Evolutionary conservation across 2,113 vertebrate genomes (phyloP), one percentile per base, ranked within the genome.

Genomic region (Lophochroa leadbeateri): DNA sequence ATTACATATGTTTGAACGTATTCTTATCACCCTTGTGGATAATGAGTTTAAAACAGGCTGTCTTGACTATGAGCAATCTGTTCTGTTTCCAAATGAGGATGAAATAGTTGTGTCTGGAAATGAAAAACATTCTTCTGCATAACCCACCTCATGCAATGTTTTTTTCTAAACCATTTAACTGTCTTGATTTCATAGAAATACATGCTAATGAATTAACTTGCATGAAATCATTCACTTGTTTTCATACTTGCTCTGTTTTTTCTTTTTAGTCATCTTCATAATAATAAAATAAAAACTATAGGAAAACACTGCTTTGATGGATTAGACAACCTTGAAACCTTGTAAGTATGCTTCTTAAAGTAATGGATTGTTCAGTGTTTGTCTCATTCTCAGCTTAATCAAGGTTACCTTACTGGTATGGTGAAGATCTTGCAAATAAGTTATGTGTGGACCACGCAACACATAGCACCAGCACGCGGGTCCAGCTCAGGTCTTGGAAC

Each of bases 271-370:
- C 99, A 99, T 97, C 99, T 99, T 94, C 99, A 99, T 97, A 99
- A 99, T 97, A 99, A 99, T 98, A 99, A 99, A 98, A 99, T 99
- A 94, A 98, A 98, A 93, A 98, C 98, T 63, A 98, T 99, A 68
- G 98, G 98, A 90, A 98, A 97, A 63, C 98, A 98, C 92, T 99
- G 99, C 92, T 99, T 99, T 95, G 97, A 98, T 92, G 99, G 99
- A 87, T 98, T 99, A 58, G 98, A 99, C 90, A 99, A 99, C 97
- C 98, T 99, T 85, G 99, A 99, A 97, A 99, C 99, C 10, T 97
- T 99, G 99, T 99, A 97, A 99, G 99, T 99, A 94, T n/a, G 8
- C 43, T 88, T 55, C 63, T 75, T 91, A 65, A 61, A 64, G 44
- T 52, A 50, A 68, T 64, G 41, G 1, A 1, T 43, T 57, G 16